Conservation (phyloP, 2,113 vertebrate species). For the Sminthopsis crassicaudata region DNA sequence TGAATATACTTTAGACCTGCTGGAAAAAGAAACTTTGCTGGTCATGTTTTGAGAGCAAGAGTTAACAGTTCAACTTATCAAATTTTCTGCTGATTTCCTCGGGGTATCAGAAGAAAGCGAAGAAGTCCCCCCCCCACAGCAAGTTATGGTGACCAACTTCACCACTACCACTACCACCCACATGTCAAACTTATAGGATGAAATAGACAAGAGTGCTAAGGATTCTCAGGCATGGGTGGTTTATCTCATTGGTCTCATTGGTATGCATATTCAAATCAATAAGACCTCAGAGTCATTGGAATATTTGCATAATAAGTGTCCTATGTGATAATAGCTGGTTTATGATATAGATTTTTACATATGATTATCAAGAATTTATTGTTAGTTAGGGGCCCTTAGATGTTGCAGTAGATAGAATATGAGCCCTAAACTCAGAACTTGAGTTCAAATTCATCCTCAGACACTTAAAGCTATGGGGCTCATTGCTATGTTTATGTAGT, state of each 20-base stretch:
- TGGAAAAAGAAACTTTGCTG: background rate
- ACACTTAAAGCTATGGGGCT: too few relatives aligned
- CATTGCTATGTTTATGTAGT: constrained; percentile 4
- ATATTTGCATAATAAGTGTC: background rate
- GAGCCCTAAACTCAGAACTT: too few relatives aligned
- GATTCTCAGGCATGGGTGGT: background rate
- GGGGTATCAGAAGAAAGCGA: background rate
- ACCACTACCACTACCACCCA: background rate
- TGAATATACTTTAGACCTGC: background rate
- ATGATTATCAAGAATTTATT: constrained; percentile 47
- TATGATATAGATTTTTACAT: constrained; percentile 41
- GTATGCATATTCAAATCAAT: background rate
- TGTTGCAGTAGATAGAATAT: too few relatives aligned
- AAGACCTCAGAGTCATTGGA: background rate
- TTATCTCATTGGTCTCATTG: background rate
- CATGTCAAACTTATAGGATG: background rate
- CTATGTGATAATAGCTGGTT: background rate
- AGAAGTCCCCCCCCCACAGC: background rate
- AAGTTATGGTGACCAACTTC: background rate
- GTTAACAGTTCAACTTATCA: background rate
- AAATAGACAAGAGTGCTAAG: background rate
- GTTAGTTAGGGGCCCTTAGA: background rate
- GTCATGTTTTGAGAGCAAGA: background rate
- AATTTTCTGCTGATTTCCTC: background rate
- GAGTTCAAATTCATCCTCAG: too few relatives aligned